Conservation (phyloP, 2,888 invertebrate genomes). For the Erpobdella octoculata region DNA sequence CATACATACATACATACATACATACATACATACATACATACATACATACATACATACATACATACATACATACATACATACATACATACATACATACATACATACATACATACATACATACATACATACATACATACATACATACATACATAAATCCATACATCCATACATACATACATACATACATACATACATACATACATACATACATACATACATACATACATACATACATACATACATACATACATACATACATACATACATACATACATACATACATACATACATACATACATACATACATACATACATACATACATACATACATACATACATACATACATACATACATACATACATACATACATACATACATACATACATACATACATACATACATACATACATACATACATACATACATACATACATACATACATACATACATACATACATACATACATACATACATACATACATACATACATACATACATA, state of each 20-base stretch:
- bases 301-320: constrained; percentile 24
- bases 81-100: background rate
- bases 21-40: background rate
- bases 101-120: too few relatives aligned
- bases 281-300: constrained; percentile 26
- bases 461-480: constrained; percentile 9
- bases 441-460: constrained; percentile 10
- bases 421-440: background rate
- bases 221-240: background rate
- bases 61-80: background rate
- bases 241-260: constrained; percentile 12
- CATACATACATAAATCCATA: too few relatives aligned
- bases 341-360: constrained; percentile 18
- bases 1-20: background rate
- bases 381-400: background rate
- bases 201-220: too few relatives aligned
- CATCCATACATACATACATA: too few relatives aligned
- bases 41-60: background rate
- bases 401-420: background rate
- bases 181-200: too few relatives aligned
- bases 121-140: background rate
- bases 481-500: background rate
- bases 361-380: constrained; percentile 3
- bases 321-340: constrained; percentile 20
- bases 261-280: constrained; percentile 18